Percentiles rank a stretch among this genome's conserved stretches.
Conservation (phyloP, 2,113 vertebrate genomes). For the Crotalus tigris region DNA sequence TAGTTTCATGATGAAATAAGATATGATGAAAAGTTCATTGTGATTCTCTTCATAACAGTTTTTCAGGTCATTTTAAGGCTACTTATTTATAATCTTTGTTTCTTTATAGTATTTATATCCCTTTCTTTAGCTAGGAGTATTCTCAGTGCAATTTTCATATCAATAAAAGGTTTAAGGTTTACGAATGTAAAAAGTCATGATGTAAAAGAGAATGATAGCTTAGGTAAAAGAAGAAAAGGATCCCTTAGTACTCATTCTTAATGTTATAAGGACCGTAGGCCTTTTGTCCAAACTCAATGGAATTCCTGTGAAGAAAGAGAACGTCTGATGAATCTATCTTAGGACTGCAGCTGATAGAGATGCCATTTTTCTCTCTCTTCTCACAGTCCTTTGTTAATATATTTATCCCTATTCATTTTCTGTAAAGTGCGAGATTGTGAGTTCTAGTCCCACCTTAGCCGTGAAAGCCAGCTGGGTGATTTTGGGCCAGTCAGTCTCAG, state of each 20-base stretch:
- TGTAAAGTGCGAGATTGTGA: background rate
- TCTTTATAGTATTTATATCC: background rate
- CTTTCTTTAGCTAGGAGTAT: background rate
- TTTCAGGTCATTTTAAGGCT: background rate
- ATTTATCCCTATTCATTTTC: background rate
- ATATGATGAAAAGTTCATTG: background rate
- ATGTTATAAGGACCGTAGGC: background rate
- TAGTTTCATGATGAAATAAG: background rate
- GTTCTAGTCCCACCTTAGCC: background rate
- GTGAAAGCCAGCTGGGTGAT: background rate
- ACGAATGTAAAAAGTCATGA: background rate
- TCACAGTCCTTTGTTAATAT: background rate
- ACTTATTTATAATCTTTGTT: background rate
- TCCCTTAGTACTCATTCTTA: background rate
- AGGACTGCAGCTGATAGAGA: background rate
- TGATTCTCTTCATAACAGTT: background rate
- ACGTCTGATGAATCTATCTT: background rate
- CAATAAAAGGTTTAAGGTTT: background rate
- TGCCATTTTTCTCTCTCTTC: background rate
- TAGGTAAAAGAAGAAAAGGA: too few species aligned
- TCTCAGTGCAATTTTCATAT: background rate
- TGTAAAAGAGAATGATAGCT: background rate
- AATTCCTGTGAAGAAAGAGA: background rate
- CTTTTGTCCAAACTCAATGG: background rate
- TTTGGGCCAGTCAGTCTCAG: background rate